These are phyloP conservation scores for Phlogophora meticulosa DNA, from an alignment of 2,888 invertebrate genomes.

Conservation along the genomic window DNA sequence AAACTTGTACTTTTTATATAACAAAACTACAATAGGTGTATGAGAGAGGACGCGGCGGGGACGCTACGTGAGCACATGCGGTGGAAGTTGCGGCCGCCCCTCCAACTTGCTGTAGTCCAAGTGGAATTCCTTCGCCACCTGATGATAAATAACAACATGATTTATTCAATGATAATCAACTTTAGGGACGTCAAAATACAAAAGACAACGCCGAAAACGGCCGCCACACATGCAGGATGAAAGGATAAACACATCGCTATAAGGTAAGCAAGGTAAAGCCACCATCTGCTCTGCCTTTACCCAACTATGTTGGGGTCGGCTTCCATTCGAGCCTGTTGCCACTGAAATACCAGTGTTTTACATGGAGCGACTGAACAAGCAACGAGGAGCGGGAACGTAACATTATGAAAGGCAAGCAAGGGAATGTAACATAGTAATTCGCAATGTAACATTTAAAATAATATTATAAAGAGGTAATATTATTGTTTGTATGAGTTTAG, in stretches of 20 bases:
- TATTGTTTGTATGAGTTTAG: no score
- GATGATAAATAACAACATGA: conserved; percentile 29
- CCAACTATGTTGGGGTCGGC: no score
- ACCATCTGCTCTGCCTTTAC: no score
- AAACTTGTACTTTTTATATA: conserved; percentile 91
- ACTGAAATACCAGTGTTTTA: no score
- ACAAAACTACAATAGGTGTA: conserved; percentile 90
- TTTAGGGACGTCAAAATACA: not conserved
- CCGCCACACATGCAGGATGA: not conserved
- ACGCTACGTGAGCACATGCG: conserved; percentile 92
- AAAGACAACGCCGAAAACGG: not conserved
- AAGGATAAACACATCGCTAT: not conserved
- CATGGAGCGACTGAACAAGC: no score
- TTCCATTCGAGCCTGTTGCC: no score
- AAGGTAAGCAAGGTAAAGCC: not conserved
- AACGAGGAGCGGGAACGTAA: no score
- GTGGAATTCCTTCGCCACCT: conserved; percentile 99
- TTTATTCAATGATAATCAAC: not conserved
- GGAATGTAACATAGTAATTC: not conserved
- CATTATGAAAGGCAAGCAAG: no score
- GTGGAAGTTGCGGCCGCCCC: conserved; percentile 95
- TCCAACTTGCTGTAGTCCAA: conserved; percentile 99
- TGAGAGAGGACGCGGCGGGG: conserved; percentile 75
- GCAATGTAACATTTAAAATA: not conserved
- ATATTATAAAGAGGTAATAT: no score